These are phyloP conservation scores for Coenonympha glycerion DNA, from an alignment of 2,888 invertebrate species.

Conservation along the genomic window DNA sequence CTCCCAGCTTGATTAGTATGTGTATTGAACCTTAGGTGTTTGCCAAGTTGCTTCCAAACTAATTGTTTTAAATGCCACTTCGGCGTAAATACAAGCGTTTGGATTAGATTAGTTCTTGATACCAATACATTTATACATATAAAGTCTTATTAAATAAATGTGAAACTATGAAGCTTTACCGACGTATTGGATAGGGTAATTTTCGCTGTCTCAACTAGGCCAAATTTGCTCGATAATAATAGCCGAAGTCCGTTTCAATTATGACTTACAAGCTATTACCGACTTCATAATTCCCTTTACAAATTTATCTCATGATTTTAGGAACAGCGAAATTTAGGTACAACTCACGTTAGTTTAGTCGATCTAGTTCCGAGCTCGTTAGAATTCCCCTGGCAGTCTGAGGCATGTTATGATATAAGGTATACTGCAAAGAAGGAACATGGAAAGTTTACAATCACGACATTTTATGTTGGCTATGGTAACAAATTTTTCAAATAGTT, in stretches of 20 bases:
- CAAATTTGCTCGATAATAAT: too few relatives aligned
- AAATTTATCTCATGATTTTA: background rate
- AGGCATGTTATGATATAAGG: background rate
- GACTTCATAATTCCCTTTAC: background rate
- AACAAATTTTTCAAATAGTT: too few relatives aligned
- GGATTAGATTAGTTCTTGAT: background rate
- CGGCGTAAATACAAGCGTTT: slow-evolving; percentile 1
- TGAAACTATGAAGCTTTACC: too few relatives aligned
- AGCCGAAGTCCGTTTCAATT: too few relatives aligned
- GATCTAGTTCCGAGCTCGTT: slow-evolving; percentile 20
- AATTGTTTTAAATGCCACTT: slow-evolving; percentile 5
- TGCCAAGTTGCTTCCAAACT: slow-evolving; percentile 3
- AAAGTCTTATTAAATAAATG: too few relatives aligned
- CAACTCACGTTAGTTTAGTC: background rate
- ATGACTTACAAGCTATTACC: background rate
- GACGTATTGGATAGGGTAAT: too few relatives aligned
- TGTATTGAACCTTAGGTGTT: slow-evolving; percentile 8
- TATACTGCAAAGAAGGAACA: background rate
- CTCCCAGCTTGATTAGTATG: slow-evolving; percentile 17
- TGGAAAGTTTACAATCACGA: background rate
- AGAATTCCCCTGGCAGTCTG: slow-evolving; percentile 16
- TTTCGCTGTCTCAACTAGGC: too few relatives aligned
- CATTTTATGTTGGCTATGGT: too few relatives aligned
- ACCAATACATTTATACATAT: background rate
- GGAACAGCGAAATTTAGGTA: background rate